Evolutionary conservation across 2,797 vertebrate species (phyloP), one percentile per base, ranked within the genome.

Genomic region (Emydoidea blandingii): DNA sequence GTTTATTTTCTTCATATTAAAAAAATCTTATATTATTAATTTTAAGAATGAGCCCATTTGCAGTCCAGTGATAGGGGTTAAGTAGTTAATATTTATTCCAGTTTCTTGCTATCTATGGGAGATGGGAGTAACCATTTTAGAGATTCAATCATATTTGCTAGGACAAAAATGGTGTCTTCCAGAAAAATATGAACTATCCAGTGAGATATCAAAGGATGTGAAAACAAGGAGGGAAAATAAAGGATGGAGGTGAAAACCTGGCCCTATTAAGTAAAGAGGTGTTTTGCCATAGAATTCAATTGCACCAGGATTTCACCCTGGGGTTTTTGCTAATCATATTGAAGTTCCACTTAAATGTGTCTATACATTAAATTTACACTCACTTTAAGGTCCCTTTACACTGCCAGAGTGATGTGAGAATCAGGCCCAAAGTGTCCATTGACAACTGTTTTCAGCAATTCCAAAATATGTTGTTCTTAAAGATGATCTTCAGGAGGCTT

Each of bases 201-300:
- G 54, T n/a, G 52, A 92, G 34, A 15, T 25, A 92, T 1, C 4
- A 78, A 91, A 88, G 27, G 72, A n/a, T 5, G 9, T 57, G 65
- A 94, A 95, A 89, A 27, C 16, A 92, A 83, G 79, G 12, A 79
- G 93, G 83, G 12, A 83, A 88, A 93, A 91, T 12, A 83, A 95
- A 92, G 6, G 72, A 81, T 37, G 14, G 47, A 27, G 90, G 72
- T 53, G 82, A 89, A 93, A 87, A 47, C 37, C 11, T 49, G 44
- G 29, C 44, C 44, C 5, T n/a, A 6, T 11, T 80, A 59, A 27
- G 12, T 78, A 81, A 15, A 59, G 12, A 25, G 9, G 41, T 0
- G 5, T 53, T 27, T 9, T 16, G 86, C 14, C 62, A 31, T 3
- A 89, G 16, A 78, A 25, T 72, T 34, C 53, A 89, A 9, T 0